Conservation (phyloP, 23 tunicate genomes). For the Diplosoma virens region DNA sequence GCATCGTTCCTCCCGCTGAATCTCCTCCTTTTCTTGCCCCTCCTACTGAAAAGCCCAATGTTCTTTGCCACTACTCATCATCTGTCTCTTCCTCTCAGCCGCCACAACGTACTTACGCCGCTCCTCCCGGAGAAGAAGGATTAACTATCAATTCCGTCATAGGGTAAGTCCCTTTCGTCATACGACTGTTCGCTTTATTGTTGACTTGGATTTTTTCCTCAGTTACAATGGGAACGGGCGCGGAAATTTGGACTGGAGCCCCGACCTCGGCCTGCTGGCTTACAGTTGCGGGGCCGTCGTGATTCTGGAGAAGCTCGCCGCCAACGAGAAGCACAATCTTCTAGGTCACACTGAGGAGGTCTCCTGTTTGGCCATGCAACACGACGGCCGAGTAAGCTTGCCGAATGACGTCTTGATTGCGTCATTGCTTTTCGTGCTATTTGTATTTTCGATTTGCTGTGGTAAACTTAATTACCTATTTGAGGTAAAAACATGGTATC, state of each 20-base stretch:
- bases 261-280: slow-evolving; percentile 74
- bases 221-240: slow-evolving; percentile 95
- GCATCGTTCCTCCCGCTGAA: background rate
- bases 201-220: background rate
- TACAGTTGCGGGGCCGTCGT: slow-evolving; percentile 72
- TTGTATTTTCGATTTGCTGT: no score
- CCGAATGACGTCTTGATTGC: no score
- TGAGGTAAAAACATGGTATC: no score
- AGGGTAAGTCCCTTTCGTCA: slow-evolving; percentile 48
- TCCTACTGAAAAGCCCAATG: slow-evolving; percentile 37
- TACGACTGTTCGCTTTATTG: background rate
- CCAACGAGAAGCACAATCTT: slow-evolving; percentile 25
- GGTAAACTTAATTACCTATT: no score
- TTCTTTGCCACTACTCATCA: slow-evolving; percentile 53
- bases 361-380: slow-evolving; percentile 77
- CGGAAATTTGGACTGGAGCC: slow-evolving; percentile 76
- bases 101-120: slow-evolving; percentile 48
- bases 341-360: slow-evolving; percentile 79
- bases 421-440: no score
- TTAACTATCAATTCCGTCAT: slow-evolving; percentile 50
- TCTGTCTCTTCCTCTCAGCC: slow-evolving; percentile 10
- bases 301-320: slow-evolving; percentile 56
- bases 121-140: slow-evolving; percentile 69
- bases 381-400: slow-evolving; percentile 76
- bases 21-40: background rate